phyloP scores from a whole-genome alignment of 2,113 vertebrate genomes.

The Fukomys damarensis region DNA sequence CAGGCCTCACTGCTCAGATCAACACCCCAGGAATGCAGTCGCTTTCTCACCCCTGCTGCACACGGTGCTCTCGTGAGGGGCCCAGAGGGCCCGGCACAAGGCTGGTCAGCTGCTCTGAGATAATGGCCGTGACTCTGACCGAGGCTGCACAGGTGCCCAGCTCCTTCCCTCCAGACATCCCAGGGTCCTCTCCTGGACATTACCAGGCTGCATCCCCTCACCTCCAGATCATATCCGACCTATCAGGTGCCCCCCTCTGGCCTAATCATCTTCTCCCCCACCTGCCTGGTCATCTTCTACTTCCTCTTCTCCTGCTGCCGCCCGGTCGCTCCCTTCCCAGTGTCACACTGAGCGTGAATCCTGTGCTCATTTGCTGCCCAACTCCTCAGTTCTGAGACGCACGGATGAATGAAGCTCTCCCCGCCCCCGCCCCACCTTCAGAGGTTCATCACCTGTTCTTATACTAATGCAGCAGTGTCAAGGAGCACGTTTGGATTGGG shows the following conservation, averaged over 20 bases:
- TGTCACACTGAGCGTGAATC: neutral
- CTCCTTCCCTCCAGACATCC: neutral
- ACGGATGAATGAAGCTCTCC: neutral
- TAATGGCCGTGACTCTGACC: neutral
- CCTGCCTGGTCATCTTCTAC: neutral
- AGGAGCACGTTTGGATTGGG: neutral
- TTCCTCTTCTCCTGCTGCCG: neutral
- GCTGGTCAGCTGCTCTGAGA: neutral
- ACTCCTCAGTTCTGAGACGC: neutral
- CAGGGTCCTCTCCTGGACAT: neutral
- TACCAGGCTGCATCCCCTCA: neutral
- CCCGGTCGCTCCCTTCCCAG: neutral
- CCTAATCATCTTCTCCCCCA: neutral
- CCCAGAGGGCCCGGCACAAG: neutral
- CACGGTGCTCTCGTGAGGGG: neutral
- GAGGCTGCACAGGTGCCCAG: neutral
- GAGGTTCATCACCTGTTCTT: neutral
- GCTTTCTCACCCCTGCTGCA: neutral
- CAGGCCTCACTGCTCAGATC: neutral
- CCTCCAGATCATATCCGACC: too few relatives aligned
- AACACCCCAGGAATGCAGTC: neutral
- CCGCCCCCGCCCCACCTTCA: too few relatives aligned
- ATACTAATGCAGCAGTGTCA: neutral
- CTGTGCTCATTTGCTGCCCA: neutral
- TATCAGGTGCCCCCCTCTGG: too few relatives aligned